Evolutionary conservation across 2,113 vertebrate genomes (phyloP).

Genomic region (Stigmatopora nigra): DNA sequence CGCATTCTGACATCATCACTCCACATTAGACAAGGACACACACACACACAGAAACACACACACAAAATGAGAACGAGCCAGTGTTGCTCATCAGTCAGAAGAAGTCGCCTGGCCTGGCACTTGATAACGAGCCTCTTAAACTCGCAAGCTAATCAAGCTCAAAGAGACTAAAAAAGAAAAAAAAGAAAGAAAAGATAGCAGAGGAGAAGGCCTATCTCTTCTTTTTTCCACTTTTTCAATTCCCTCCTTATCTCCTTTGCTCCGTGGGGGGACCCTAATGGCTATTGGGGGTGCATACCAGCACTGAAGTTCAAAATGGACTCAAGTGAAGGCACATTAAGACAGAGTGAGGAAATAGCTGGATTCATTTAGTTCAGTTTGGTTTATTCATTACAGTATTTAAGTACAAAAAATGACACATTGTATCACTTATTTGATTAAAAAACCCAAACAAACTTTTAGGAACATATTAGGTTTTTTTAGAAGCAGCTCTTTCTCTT

Average conservation of each 20-base stretch:
- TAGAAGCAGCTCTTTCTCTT: no score
- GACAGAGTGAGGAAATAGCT: constrained; percentile 1
- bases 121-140: constrained; percentile 12
- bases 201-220: constrained; percentile 38
- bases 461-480: no score
- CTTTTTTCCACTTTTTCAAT: constrained; percentile 7
- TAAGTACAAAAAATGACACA: neutral
- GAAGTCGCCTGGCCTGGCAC: constrained; percentile 1
- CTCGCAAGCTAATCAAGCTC: constrained; percentile 10
- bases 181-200: constrained; percentile 1
- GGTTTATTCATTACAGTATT: neutral
- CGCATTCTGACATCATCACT: constrained; percentile 45
- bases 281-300: constrained; percentile 11
- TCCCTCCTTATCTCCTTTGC: constrained; percentile 16
- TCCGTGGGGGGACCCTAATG: constrained; percentile 30
- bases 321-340: constrained; percentile 2
- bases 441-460: no score
- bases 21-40: constrained; percentile 58
- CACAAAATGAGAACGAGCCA: neutral
- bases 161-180: neutral
- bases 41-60: constrained; percentile 23
- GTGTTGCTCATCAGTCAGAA: constrained; percentile 4
- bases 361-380: neutral
- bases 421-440: neutral
- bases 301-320: neutral